A percentile compares a stretch with the other conserved stretches of the same genome.
Evolutionary conservation across 2,797 vertebrate species (phyloP).

Genomic region (Garrulus glandarius): DNA sequence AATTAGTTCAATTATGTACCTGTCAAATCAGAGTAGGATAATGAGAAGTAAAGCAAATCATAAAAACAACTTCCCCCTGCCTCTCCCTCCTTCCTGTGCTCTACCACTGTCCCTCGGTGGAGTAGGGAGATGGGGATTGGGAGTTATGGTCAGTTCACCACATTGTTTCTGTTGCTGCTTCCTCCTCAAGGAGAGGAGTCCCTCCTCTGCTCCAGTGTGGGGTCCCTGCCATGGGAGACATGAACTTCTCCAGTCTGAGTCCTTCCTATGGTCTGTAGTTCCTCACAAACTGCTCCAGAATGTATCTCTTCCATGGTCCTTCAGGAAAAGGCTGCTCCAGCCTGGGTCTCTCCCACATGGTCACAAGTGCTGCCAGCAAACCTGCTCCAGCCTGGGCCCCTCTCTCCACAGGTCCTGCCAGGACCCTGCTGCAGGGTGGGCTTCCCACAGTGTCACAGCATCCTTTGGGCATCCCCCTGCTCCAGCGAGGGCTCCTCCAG

Average conservation of each 20-base stretch:
- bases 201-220: neutral
- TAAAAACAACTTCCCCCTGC: rapidly evolving
- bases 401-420: neutral
- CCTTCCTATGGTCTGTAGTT: neutral
- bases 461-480: neutral
- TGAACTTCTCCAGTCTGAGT: neutral
- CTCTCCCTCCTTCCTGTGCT: neutral
- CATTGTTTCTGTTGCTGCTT: neutral
- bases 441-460: neutral
- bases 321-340: neutral
- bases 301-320: neutral
- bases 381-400: neutral
- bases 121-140: neutral
- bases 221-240: neutral
- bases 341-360: neutral
- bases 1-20: neutral
- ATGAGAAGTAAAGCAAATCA: neutral
- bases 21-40: neutral
- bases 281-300: neutral
- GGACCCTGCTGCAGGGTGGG: neutral
- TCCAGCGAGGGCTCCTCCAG: neutral
- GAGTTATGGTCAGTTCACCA: neutral
- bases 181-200: neutral
- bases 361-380: neutral
- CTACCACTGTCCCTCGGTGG: too few relatives aligned